Conservation (phyloP, 2,888 invertebrate species). For the Heteromurus nitidus region DNA sequence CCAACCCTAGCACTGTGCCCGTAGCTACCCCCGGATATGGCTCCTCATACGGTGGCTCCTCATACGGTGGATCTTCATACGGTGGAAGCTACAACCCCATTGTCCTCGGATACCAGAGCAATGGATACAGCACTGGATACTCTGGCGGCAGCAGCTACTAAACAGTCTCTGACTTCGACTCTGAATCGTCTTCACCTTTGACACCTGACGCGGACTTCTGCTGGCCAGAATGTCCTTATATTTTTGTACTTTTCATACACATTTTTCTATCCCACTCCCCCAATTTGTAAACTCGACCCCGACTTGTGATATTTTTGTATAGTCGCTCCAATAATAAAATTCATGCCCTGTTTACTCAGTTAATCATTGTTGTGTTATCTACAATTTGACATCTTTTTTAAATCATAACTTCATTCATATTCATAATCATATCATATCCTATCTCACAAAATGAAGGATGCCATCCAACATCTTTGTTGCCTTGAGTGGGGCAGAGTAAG, state of each 20-base stretch:
- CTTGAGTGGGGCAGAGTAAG: no score
- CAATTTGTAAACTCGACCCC: no score
- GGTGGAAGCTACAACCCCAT: conserved; percentile 35
- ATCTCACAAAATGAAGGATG: no score
- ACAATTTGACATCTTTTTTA: no score
- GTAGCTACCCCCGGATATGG: conserved; percentile 41
- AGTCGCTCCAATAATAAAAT: no score
- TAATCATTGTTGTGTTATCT: no score
- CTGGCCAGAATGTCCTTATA: not conserved
- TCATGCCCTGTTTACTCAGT: no score
- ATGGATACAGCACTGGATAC: conserved; percentile 29
- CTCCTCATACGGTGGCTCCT: not conserved
- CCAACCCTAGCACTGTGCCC: conserved; percentile 41
- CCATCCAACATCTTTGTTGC: no score
- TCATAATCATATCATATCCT: no score
- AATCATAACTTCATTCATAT: no score
- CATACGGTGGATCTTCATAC: not conserved
- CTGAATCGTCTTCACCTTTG: not conserved
- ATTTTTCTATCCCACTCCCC: no score
- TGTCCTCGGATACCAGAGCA: conserved; percentile 39
- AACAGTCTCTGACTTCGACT: not conserved
- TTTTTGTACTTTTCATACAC: not conserved
- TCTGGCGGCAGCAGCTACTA: conserved; percentile 28
- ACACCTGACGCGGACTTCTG: not conserved
- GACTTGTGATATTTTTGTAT: no score